Base-by-base conservation (phyloP, 2,797 vertebrate species). In the Pipistrellus pygmaeus region DNA sequence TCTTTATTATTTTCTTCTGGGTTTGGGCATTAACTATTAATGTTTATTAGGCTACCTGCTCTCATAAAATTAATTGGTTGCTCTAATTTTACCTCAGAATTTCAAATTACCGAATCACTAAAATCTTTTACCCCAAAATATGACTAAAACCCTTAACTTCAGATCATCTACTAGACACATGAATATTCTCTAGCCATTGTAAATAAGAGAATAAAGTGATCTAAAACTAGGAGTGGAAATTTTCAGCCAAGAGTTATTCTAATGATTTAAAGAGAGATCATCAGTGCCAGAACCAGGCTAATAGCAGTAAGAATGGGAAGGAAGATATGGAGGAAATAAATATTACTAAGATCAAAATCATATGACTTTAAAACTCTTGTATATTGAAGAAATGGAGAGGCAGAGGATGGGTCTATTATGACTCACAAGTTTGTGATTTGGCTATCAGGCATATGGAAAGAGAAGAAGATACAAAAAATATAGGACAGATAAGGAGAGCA, bases 71-170 rank as follows among this genome's bases (percentile, higher is more conserved):
- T 44, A 57, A 3, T 51, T 64, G 10, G 21, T 75, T 92, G 38
- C 88, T 57, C 60, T 51, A n/a, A 62, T 73, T 86, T 75, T 46
- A 4, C 3, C 46, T 30, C 38, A 82, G 6, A 69, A 35, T 75
- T 92, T 93, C 81, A 89, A 72, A 60, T 75, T 92, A 83, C n/a
- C n/a, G 7, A 82, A 78, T 76, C 23, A 88, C 57, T 88, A 68
- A 72, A 94, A 83, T 88, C 2, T 86, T 88, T 77, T 91, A 38
- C 55, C 85, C 84, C 23, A 76, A 75, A 93, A 64, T 32, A 64
- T 30, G 89, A 64, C 5, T 44, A 84, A 68, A 12, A 75, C 46
- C n/a, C 46, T 64, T 88, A 88, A 90, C 46, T 91, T 94, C 46
- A 75, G 60, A 62, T 60, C 53, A 85, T 94, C 68, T 94, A 55